Evolutionary conservation across 2,113 vertebrate species (phyloP).

Genomic region (Diphyllodes magnificus): DNA sequence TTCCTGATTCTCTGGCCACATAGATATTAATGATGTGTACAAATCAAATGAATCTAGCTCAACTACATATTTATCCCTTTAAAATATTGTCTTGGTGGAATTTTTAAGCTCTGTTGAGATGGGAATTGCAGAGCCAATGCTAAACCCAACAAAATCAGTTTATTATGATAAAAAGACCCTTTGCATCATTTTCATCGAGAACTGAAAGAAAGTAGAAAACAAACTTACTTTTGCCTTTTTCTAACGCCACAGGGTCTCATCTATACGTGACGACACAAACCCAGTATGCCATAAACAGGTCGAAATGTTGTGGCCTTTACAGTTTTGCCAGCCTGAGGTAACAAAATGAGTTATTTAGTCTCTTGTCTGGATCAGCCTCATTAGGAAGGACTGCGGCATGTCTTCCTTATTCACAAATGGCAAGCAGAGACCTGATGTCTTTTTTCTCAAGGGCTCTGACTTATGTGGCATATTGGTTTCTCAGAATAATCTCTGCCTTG

Average conservation of each 20-base stretch:
- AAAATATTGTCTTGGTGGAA: background rate
- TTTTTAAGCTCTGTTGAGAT: background rate
- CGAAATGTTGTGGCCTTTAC: background rate
- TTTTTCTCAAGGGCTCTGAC: constrained; percentile 15
- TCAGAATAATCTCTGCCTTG: constrained; percentile 15
- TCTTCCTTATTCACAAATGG: background rate
- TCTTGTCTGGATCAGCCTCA: constrained; percentile 10
- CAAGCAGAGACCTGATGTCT: background rate
- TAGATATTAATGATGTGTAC: background rate
- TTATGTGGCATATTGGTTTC: background rate
- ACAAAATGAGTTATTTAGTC: constrained; percentile 6
- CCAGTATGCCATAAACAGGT: background rate
- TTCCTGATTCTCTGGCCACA: background rate
- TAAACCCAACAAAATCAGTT: background rate
- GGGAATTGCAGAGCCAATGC: background rate
- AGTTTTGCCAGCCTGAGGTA: background rate
- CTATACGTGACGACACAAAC: background rate
- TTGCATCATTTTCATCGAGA: background rate
- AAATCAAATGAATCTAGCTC: background rate
- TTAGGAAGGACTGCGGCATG: background rate
- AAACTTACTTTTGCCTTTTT: background rate
- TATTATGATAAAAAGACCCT: background rate
- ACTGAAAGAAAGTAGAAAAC: background rate
- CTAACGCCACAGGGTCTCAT: background rate
- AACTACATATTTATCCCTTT: background rate